Conservation (phyloP, 2,888 invertebrate species). For the Pegoplata infirma region DNA sequence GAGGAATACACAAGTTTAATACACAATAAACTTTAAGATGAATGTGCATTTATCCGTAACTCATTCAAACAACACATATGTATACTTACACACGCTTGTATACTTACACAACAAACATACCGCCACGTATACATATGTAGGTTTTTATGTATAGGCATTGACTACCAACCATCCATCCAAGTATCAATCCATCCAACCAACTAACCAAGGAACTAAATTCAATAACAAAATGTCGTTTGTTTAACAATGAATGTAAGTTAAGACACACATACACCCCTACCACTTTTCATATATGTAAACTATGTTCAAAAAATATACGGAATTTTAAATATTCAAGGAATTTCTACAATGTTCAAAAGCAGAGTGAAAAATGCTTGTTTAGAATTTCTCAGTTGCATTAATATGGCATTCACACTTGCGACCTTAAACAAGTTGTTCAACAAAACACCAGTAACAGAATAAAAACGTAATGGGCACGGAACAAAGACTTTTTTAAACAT, state of each 20-base stretch:
- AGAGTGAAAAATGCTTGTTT: no score
- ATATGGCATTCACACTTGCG: no score
- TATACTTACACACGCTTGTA: neutral
- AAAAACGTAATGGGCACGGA: no score
- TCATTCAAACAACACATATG: neutral
- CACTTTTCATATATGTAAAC: no score
- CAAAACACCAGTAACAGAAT: no score
- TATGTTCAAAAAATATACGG: no score
- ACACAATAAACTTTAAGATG: slow-evolving; percentile 13
- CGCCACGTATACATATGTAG: neutral
- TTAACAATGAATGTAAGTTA: neutral
- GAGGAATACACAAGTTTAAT: slow-evolving; percentile 19
- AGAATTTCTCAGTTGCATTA: no score
- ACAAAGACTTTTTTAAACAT: no score
- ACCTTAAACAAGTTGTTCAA: no score
- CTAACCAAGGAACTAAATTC: neutral
- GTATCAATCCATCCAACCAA: neutral
- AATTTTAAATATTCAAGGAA: no score
- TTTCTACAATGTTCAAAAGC: no score
- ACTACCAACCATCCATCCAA: neutral
- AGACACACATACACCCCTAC: neutral
- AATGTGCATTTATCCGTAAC: slow-evolving; percentile 29
- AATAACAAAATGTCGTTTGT: slow-evolving; percentile 3
- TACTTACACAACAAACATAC: neutral
- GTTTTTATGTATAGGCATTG: neutral